Evolutionary conservation across 2,797 vertebrate species (phyloP), one percentile per base, ranked within the genome.

Genomic region (Peromyscus aztecus): DNA sequence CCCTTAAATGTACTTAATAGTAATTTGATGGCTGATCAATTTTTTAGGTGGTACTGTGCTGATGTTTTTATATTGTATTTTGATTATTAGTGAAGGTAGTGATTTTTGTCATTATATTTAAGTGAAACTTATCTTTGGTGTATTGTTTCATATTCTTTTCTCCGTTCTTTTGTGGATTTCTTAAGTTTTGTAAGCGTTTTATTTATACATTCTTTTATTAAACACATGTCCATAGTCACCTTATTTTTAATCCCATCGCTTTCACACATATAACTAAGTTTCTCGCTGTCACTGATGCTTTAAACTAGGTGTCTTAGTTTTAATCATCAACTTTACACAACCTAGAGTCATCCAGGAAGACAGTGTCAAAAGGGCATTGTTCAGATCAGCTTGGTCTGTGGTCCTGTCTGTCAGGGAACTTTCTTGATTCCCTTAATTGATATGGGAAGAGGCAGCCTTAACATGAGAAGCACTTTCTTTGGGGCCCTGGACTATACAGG

Each of bases 81-180:
- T 86, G 6, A 43, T 65, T 65, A 61, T 87, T 90, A 93, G 27
- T 71, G 37, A 93, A 92, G 40, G 59, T 37, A 43, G 27, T 85
- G 81, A 77, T 78, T 97, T 82, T 96, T 95, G 89, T 78, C 17
- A 77, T 78, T 78, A 85, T 91, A 55, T 11, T 52, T 85, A 71
- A n/a, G 11, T 81, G 17, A 12, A 83, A 52, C n/a, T 40, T 59
- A 83, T 89, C 21, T 31, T 80, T 93, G 29, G 6, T 94, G n/a
- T 12, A 69, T 82, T 69, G 34, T 63, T 84, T 84, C 80, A 76
- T 40, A 40, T 37, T 91, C 17, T 59, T n/a, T 37, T 65, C 23
- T 73, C 19, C 78, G 69, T 95, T 63, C 23, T 59, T 90, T 80
- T 94, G 34, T 96, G 17, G 0, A 77, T 95, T 29, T 86, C 12